Evolutionary conservation across 2,113 vertebrate genomes (phyloP).

Genomic region (Sialia sialis): DNA sequence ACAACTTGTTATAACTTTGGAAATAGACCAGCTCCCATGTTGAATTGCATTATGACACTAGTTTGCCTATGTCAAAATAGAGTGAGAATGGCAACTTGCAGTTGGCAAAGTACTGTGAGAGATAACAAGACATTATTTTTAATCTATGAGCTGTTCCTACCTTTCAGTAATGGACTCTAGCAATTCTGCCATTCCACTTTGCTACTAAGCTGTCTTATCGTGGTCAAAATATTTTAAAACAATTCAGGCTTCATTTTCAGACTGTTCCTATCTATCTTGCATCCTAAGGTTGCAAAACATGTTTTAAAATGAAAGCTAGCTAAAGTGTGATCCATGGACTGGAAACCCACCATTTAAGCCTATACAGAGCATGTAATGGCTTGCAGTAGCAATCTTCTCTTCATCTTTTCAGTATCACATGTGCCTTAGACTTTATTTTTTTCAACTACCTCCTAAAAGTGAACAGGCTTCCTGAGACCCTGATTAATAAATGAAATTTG

Average conservation of each 20-base stretch:
- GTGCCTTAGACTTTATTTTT: background rate
- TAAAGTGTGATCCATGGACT: background rate
- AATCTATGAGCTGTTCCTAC: background rate
- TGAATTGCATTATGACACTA: background rate
- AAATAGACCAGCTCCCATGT: background rate
- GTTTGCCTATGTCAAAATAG: background rate
- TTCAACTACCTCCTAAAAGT: background rate
- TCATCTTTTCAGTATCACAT: background rate
- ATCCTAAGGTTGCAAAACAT: background rate
- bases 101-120: background rate
- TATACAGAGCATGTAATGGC: background rate
- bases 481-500: background rate
- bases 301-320: background rate
- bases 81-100: background rate
- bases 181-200: background rate
- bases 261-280: background rate
- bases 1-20: background rate
- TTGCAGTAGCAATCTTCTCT: background rate
- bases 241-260: background rate
- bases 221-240: background rate
- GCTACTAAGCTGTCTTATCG: background rate
- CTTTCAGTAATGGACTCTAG: background rate
- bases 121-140: background rate
- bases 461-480: background rate
- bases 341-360: background rate